Percentiles rank a stretch among this genome's conserved stretches.
Evolutionary conservation across 2,113 vertebrate species (phyloP).

Genomic region (Nettapus auritus): DNA sequence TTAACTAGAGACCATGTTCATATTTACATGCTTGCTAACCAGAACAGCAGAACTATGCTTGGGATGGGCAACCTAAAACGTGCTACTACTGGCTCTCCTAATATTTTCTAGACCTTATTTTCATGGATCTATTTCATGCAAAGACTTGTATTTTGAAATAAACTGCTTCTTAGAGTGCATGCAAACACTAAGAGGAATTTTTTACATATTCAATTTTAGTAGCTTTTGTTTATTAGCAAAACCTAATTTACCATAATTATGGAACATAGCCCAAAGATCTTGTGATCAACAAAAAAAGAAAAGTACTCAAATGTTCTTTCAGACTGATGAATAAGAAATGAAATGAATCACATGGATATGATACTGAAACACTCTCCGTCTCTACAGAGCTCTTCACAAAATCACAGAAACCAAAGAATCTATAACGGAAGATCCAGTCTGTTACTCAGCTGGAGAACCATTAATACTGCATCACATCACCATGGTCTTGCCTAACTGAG

Average conservation of each 20-base stretch:
- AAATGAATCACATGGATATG: background rate
- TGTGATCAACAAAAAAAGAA: background rate
- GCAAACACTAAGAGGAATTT: background rate
- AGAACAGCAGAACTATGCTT: background rate
- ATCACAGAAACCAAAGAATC: background rate
- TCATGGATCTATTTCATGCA: background rate
- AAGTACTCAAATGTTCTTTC: background rate
- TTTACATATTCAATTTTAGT: background rate
- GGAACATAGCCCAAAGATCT: background rate
- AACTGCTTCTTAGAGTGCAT: background rate
- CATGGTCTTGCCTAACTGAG: background rate
- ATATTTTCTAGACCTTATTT: background rate
- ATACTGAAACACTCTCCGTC: fast-evolving
- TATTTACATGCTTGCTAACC: background rate
- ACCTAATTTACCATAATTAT: background rate
- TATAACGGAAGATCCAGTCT: background rate
- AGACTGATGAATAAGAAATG: background rate
- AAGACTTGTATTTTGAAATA: background rate
- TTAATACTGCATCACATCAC: background rate
- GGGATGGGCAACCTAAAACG: background rate
- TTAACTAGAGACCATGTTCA: background rate
- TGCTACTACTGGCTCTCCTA: background rate
- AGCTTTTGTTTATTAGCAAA: constrained; percentile 5
- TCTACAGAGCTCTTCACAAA: background rate
- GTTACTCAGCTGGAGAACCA: background rate